phyloP scores from a whole-genome alignment of 2,113 vertebrate species.

The Castor canadensis region DNA sequence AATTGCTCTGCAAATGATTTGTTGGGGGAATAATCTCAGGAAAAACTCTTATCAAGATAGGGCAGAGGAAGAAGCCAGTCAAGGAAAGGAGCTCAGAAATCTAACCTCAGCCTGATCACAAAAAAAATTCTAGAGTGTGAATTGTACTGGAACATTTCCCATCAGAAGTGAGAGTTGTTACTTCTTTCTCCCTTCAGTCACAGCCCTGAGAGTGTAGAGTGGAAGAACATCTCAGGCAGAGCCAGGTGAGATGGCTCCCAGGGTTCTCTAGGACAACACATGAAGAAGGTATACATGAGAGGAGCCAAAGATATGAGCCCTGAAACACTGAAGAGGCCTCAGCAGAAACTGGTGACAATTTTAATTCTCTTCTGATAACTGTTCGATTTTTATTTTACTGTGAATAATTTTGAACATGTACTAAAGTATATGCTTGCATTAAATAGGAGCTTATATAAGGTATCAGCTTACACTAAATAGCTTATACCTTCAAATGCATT shows the following conservation, averaged over 20 bases:
- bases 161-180: not conserved
- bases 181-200: not conserved
- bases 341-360: not conserved
- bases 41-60: not conserved
- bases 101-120: not conserved
- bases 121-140: not conserved
- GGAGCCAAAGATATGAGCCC: rapidly evolving
- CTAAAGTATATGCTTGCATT: not conserved
- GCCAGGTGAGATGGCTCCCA: not conserved
- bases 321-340: not conserved
- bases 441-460: too few species aligned
- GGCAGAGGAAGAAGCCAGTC: not conserved
- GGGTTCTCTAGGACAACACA: not conserved
- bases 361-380: not conserved
- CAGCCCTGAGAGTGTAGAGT: rapidly evolving
- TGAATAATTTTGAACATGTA: not conserved
- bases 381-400: not conserved
- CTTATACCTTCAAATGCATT: not conserved
- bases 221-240: not conserved
- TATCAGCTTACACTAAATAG: not conserved
- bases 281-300: not conserved
- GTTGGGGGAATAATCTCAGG: not conserved
- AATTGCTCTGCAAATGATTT: not conserved
- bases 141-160: not conserved
- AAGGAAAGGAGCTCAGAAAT: not conserved